These are phyloP conservation scores for Mellilla xanthometata DNA, from an alignment of 2,888 invertebrate genomes.

Conservation along the genomic window DNA sequence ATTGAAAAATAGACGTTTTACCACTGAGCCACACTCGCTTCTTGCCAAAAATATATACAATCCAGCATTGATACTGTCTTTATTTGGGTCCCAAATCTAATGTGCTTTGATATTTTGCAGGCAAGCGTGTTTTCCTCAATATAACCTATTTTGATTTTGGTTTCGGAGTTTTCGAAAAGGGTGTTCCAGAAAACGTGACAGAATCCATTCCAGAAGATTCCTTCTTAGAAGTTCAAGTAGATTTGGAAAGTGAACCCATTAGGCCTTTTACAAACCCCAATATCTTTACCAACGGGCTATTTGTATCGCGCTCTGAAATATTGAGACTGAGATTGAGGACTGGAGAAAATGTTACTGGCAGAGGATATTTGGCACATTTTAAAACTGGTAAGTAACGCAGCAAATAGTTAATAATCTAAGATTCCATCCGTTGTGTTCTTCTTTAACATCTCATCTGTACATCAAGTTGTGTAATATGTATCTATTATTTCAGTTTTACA, in stretches of 20 bases:
- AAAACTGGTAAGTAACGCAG: slow-evolving; percentile 85
- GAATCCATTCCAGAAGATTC: slow-evolving; percentile 57
- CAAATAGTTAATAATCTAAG: too few relatives aligned
- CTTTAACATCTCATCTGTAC: too few relatives aligned
- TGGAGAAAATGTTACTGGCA: slow-evolving; percentile 84
- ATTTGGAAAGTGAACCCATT: slow-evolving; percentile 76
- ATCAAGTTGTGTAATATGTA: too few relatives aligned
- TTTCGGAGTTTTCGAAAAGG: slow-evolving; percentile 63
- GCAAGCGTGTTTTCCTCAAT: slow-evolving; percentile 87
- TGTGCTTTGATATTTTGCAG: slow-evolving; percentile 41
- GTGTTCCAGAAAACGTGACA: slow-evolving; percentile 59
- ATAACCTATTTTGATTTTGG: slow-evolving; percentile 84
- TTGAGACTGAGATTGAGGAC: slow-evolving; percentile 85
- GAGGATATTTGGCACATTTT: slow-evolving; percentile 86
- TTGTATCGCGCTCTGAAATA: slow-evolving; percentile 84
- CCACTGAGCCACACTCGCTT: too few relatives aligned
- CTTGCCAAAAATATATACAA: too few relatives aligned
- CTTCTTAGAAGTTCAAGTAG: slow-evolving; percentile 83
- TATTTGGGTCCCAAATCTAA: not conserved
- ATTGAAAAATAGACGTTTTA: too few relatives aligned
- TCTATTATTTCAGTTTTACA: too few relatives aligned
- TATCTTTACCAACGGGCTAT: slow-evolving; percentile 85
- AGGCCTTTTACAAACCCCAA: slow-evolving; percentile 80
- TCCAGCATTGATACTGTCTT: too few relatives aligned
- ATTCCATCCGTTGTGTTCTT: too few relatives aligned